Evolutionary conservation across 1,140 invertebrate genomes (phyloP), one percentile per base, ranked within the genome.

Genomic region (Sesamia nonagrioides): DNA sequence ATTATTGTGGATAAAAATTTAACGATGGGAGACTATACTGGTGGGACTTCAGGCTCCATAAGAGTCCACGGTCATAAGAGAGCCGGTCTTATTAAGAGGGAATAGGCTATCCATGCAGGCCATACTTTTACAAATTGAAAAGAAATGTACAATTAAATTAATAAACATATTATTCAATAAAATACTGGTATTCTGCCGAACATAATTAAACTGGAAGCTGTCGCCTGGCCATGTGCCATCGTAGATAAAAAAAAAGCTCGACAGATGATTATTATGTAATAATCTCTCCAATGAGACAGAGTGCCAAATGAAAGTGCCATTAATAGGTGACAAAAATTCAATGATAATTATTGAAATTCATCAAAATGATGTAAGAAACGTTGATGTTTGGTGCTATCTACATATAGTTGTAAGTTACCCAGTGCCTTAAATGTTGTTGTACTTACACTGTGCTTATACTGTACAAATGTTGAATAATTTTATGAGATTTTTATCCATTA

Each of bases 381-480:
- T 58, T 35, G 56, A 63, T 50, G 58, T 61, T 79, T 84, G 81
- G 84, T 89, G 86, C 84, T 86, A 88, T 81, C 74, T 82, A 63
- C 42, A 63, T 82, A 63, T 66, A 63, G 73, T 74, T 54, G 60
- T 72, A 77, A 77, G 48, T 33, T 77, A 79, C 71, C 63, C 60
- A 81, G 86, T 91, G 89, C 87, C 86, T 91, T 89, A 87, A 80
- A 86, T 87, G 81, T 87, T 87, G 79, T 86, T 82, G 83, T 90
- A 89, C 84, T 87, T 86, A 86, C 85, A 75, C 78, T 84, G 63
- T 85, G 82, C 81, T 87, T 88, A 77, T 78, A 75, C 66, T 81
- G 82, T 90, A 90, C 86, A 90, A 86, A 84, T 88, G 87, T 91
- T 91, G 74, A 88, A 78, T 88, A 88, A 88, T 90, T 84, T 88